These are phyloP conservation scores for Therioaphis trifolii DNA, from an alignment of 2,888 invertebrate species.

Conservation along the genomic window DNA sequence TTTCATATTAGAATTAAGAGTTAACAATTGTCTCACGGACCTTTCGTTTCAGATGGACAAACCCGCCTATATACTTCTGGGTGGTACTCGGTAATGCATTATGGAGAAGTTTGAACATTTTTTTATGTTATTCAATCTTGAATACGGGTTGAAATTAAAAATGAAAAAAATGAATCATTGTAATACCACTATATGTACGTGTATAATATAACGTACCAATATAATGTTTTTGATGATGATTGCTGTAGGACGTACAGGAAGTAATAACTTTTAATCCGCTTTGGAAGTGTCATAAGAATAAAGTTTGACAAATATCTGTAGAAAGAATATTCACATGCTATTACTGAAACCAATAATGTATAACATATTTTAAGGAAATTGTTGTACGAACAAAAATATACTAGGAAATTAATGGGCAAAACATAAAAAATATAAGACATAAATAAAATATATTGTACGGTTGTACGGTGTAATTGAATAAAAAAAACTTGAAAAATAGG, in stretches of 20 bases:
- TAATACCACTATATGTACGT: not conserved
- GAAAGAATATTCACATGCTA: not conserved
- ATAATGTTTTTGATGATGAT: not conserved
- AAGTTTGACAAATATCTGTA: not conserved
- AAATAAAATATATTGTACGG: too few species aligned
- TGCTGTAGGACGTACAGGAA: not conserved
- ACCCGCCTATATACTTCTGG: slow-evolving; percentile 40
- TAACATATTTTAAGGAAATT: too few species aligned
- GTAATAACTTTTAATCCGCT: not conserved
- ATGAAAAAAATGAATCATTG: not conserved
- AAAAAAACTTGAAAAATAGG: not conserved
- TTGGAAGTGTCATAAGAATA: not conserved
- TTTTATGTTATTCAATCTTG: slow-evolving; percentile 22
- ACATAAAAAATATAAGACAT: too few species aligned
- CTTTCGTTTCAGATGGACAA: slow-evolving; percentile 27
- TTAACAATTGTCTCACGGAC: slow-evolving; percentile 45
- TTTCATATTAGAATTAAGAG: slow-evolving; percentile 41
- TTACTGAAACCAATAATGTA: too few species aligned
- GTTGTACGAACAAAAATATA: not conserved
- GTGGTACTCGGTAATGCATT: slow-evolving; percentile 47
- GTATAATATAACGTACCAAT: not conserved
- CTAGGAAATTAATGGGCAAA: not conserved
- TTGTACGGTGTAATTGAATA: too few species aligned
- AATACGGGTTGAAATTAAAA: slow-evolving; percentile 40
- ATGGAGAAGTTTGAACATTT: not conserved